Conservation (phyloP, 2,888 invertebrate species). For the Lydus trimaculatus region DNA sequence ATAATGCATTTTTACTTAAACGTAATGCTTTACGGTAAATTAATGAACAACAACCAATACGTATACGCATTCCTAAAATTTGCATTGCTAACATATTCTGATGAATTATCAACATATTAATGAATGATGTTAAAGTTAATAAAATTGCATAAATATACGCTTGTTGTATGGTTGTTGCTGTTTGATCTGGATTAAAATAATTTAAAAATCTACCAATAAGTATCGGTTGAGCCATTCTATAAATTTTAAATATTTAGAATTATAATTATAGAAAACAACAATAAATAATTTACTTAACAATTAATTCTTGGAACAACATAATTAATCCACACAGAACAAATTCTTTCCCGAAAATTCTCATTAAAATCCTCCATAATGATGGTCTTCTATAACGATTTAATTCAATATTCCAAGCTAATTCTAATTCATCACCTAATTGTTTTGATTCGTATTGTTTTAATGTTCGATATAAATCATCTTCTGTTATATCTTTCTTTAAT, state of each 20-base stretch:
- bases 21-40: conserved; percentile 76
- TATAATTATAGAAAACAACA: too few relatives aligned
- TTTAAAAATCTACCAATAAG: conserved; percentile 46
- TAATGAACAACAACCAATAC: conserved; percentile 82
- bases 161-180: conserved; percentile 36
- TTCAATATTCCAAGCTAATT: conserved; percentile 52
- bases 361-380: conserved; percentile 47
- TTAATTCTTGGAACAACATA: conserved; percentile 45
- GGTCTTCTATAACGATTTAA: conserved; percentile 42
- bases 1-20: conserved; percentile 80
- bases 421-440: conserved; percentile 59
- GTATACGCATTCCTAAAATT: conserved; percentile 57
- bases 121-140: neutral
- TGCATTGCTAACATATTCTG: neutral
- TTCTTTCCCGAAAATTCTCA: conserved; percentile 48
- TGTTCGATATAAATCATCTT: conserved; percentile 62
- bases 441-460: conserved; percentile 61
- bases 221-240: conserved; percentile 46
- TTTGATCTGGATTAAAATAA: conserved; percentile 46
- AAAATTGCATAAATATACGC: conserved; percentile 35
- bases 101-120: neutral
- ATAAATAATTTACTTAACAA: conserved; percentile 42
- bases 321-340: conserved; percentile 44
- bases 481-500: conserved; percentile 60
- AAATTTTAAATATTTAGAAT: conserved; percentile 18